Base-by-base conservation (phyloP, 2,113 vertebrate genomes). In the Sula dactylatra region DNA sequence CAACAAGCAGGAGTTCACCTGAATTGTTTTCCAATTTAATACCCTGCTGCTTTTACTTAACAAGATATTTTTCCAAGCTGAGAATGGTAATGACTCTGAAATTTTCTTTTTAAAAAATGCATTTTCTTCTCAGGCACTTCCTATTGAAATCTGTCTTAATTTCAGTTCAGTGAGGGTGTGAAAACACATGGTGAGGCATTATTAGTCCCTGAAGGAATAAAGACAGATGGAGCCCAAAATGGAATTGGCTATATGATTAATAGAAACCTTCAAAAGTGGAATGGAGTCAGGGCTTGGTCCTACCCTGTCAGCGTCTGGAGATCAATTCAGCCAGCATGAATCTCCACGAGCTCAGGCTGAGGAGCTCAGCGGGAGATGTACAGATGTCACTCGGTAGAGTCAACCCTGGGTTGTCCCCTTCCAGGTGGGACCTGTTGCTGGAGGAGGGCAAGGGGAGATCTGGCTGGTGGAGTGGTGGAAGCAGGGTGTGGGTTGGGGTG, bases 181-280 rank as follows among this genome's bases (percentile, higher is more conserved):
- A 97, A 98, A 98, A 97, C 97, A 98, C 95, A 94, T 55, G 36
- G 94, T 86, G 95, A 97, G 91, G 94, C 95, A 95, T 97, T 98
- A 98, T 98, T 97, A 98, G 92, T 98, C 97, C 97, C 97, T 17
- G 62, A 97, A 98, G 97, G 96, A 97, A 91, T 78, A 91, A 96
- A 98, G 97, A 97, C 97, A 98, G 97, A 97, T 98, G 98, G 97
- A 98, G 86, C 96, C 94, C 92, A 95, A 96, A 95, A 96, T 98
- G 97, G 97, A 97, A 97, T 83, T 95, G 96, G 91, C 86, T 98
- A 96, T 97, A 90, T 98, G 97, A 98, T 98, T 97, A 97, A 98
- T 94, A 95, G 97, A 97, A 97, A 97, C 94, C 95, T 97, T 96
- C 86, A 95, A 88, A 94, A 98, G 90, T 71, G 90, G 96, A 94